Percentiles rank a stretch among this genome's conserved stretches.
phyloP scores from a whole-genome alignment of 2,113 vertebrate genomes.

The Scomber scombrus region DNA sequence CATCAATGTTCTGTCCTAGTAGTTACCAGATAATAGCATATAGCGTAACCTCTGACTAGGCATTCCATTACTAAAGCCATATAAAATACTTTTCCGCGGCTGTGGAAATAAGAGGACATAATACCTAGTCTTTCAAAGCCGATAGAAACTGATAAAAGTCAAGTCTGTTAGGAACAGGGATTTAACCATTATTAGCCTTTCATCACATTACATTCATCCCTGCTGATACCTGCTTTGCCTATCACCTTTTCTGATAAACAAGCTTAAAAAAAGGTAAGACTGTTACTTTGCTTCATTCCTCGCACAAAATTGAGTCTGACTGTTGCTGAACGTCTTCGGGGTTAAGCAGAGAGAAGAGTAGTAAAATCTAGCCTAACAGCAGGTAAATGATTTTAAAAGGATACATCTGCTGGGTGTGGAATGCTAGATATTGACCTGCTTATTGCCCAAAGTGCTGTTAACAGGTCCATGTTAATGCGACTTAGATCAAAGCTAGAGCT shows the following conservation, averaged over 20 bases:
- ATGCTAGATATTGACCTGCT: neutral
- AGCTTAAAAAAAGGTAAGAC: conserved; percentile 46
- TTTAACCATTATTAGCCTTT: conserved; percentile 59
- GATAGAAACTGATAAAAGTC: conserved; percentile 50
- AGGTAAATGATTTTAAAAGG: conserved; percentile 35
- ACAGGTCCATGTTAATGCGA: conserved; percentile 10
- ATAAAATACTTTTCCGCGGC: conserved; percentile 28
- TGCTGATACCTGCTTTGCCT: conserved; percentile 40
- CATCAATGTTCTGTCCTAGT: neutral
- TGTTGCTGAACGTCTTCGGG: conserved; percentile 17
- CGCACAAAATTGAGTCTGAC: conserved; percentile 20
- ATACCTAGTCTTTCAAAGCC: conserved; percentile 46
- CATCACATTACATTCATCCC: conserved; percentile 64
- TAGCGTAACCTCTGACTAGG: conserved; percentile 21
- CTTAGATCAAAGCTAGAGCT: conserved; percentile 2
- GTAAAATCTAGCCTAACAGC: conserved; percentile 32
- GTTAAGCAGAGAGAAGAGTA: conserved; percentile 17
- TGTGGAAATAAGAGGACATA: conserved; percentile 35
- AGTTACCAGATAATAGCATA: neutral
- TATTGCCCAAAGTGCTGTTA: conserved; percentile 14
- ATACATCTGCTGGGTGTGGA: conserved; percentile 12
- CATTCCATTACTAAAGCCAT: conserved; percentile 1
- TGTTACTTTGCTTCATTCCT: conserved; percentile 35
- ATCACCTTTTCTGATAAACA: conserved; percentile 55
- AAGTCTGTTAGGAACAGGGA: conserved; percentile 39